These are phyloP conservation scores for Hydropsyche betteni DNA, from an alignment of 2,888 invertebrate genomes.

Conservation along the genomic window DNA sequence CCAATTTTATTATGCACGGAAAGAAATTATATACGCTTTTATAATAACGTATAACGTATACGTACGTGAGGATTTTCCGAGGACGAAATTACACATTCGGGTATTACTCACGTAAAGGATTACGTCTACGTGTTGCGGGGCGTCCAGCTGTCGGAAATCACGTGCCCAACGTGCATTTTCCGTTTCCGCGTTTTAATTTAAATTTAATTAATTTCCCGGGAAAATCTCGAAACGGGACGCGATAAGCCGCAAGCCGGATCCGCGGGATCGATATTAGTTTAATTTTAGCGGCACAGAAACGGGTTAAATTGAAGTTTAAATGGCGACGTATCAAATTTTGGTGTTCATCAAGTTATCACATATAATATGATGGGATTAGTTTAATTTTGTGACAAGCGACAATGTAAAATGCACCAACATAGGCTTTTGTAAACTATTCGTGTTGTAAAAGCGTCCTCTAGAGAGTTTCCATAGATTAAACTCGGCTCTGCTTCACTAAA, in stretches of 20 bases:
- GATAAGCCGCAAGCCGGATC: too few species aligned
- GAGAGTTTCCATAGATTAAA: constrained; percentile 4
- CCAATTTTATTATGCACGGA: too few species aligned
- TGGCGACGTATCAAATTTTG: too few species aligned
- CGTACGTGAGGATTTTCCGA: too few species aligned
- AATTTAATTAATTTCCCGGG: constrained; percentile 41
- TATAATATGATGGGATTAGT: too few species aligned
- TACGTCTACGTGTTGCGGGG: constrained; percentile 1
- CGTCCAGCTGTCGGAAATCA: constrained; percentile 25
- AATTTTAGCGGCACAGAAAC: too few species aligned
- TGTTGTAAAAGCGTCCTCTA: constrained; percentile 7
- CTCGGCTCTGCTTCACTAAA: neutral
- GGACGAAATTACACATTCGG: constrained; percentile 17
- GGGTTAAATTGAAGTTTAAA: too few species aligned
- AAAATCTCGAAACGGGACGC: neutral
- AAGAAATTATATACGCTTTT: too few species aligned
- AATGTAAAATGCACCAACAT: constrained; percentile 13
- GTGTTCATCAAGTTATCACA: too few species aligned
- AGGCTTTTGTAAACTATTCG: constrained; percentile 1
- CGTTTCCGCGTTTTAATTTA: constrained; percentile 42
- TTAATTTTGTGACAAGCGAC: too few species aligned
- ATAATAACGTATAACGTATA: too few species aligned
- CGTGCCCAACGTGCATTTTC: constrained; percentile 15
- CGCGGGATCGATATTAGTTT: too few species aligned
- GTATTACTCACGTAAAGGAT: constrained; percentile 18